Evolutionary conservation across 2,888 invertebrate genomes (phyloP).

Genomic region (Sipha maydis): DNA sequence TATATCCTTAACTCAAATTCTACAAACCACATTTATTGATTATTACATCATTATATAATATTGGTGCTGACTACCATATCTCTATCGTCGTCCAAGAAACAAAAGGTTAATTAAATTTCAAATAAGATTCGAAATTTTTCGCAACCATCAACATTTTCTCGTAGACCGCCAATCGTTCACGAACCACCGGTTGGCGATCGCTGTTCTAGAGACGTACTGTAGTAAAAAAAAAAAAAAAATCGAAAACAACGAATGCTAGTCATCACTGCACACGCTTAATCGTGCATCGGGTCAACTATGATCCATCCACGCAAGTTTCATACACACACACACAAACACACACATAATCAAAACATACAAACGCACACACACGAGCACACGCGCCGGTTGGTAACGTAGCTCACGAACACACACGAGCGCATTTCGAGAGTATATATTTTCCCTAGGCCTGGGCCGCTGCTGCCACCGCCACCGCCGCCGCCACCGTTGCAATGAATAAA

Average conservation of each 20-base stretch:
- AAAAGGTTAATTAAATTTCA: too few relatives aligned
- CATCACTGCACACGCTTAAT: background rate
- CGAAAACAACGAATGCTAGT: background rate
- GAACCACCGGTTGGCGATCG: too few relatives aligned
- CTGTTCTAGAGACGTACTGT: background rate
- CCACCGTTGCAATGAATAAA: conserved; percentile 61
- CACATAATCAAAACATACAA: background rate
- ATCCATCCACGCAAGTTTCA: too few relatives aligned
- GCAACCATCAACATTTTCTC: too few relatives aligned
- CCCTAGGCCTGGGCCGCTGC: conserved; percentile 58
- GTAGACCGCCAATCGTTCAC: too few relatives aligned
- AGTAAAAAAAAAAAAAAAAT: background rate
- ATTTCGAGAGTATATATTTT: conserved; percentile 14
- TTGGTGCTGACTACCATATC: too few relatives aligned
- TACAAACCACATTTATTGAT: too few relatives aligned
- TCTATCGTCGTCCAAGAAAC: too few relatives aligned
- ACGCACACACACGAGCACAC: background rate
- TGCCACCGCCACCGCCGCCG: conserved; percentile 20
- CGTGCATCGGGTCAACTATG: too few relatives aligned
- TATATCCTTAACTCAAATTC: too few relatives aligned
- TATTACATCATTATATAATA: too few relatives aligned
- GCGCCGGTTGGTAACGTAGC: background rate
- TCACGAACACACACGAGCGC: background rate
- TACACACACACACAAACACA: background rate
- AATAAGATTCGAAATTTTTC: too few relatives aligned